These are phyloP conservation scores for Onychomys arenicola DNA, from an alignment of 2,797 vertebrate species.

Conservation along the genomic window DNA sequence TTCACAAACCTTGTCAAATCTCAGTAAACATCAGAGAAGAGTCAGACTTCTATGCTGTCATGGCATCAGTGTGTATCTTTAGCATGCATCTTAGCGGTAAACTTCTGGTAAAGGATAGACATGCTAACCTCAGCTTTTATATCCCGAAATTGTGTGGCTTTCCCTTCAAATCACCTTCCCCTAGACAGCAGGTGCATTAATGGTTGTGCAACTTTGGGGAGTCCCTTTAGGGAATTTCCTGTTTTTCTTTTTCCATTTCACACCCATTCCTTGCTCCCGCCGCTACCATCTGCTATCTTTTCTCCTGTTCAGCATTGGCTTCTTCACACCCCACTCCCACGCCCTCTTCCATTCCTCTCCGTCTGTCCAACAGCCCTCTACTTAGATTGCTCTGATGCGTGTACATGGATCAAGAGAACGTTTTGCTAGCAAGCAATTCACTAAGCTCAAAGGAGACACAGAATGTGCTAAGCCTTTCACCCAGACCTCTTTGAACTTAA, in stretches of 20 bases:
- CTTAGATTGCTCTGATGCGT: constrained; percentile 88
- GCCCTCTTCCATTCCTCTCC: constrained; percentile 90
- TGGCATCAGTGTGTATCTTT: not conserved
- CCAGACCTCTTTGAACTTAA: constrained; percentile 77
- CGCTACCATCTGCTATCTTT: constrained; percentile 90
- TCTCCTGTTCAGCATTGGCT: constrained; percentile 90
- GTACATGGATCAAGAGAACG: constrained; percentile 82
- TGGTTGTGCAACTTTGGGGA: constrained; percentile 90
- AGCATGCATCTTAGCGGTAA: not conserved
- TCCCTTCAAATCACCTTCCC: constrained; percentile 80
- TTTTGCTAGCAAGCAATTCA: constrained; percentile 72
- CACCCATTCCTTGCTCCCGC: constrained; percentile 90
- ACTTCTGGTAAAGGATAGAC: constrained; percentile 50
- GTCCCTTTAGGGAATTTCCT: constrained; percentile 92
- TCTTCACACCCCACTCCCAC: constrained; percentile 92
- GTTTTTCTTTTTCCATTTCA: constrained; percentile 90
- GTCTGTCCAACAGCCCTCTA: constrained; percentile 89
- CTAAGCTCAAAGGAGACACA: constrained; percentile 85
- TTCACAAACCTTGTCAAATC: constrained; percentile 17
- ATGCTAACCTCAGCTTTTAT: constrained; percentile 55
- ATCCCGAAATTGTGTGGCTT: constrained; percentile 60
- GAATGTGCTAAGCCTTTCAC: constrained; percentile 72
- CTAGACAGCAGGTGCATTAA: constrained; percentile 84
- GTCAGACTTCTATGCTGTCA: not conserved
- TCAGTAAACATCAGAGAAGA: not conserved